Evolutionary conservation across 1,140 invertebrate genomes (phyloP).

Genomic region (Brachionus asplanchnoidis): DNA sequence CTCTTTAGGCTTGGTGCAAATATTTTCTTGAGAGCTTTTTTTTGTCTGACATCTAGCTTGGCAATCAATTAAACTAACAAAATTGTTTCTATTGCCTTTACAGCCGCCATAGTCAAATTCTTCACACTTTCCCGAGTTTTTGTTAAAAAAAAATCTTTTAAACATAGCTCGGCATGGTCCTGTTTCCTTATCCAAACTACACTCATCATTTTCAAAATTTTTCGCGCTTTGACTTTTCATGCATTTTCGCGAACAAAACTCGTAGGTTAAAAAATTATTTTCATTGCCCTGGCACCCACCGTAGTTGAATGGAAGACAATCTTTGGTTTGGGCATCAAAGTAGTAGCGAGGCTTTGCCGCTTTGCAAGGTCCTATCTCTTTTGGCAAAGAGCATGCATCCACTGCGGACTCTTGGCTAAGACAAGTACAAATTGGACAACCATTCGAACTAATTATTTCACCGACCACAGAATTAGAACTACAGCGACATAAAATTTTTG

Average conservation of each 20-base stretch:
- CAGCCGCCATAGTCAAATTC: slow-evolving; percentile 83
- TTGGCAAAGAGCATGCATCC: slow-evolving; percentile 38
- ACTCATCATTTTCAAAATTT: slow-evolving; percentile 61
- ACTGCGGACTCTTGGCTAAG: not conserved
- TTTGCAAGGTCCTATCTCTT: slow-evolving; percentile 41
- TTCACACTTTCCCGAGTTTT: slow-evolving; percentile 61
- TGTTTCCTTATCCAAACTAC: slow-evolving; percentile 63
- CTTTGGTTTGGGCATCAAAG: not conserved
- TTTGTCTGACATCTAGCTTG: slow-evolving; percentile 51
- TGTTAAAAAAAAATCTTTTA: slow-evolving; percentile 49
- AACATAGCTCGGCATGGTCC: slow-evolving; percentile 74
- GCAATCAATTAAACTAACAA: slow-evolving; percentile 74
- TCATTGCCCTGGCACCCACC: slow-evolving; percentile 54
- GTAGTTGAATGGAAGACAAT: slow-evolving; percentile 55
- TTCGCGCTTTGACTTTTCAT: slow-evolving; percentile 67
- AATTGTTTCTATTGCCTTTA: slow-evolving; percentile 80
- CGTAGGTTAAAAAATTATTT: slow-evolving; percentile 46
- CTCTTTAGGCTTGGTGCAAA: slow-evolving; percentile 72
- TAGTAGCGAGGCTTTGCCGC: slow-evolving; percentile 39
- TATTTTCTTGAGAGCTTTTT: slow-evolving; percentile 56
- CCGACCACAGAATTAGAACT: not conserved
- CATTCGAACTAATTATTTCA: not conserved
- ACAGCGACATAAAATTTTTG: not conserved
- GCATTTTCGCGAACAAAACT: slow-evolving; percentile 60
- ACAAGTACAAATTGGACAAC: slow-evolving; percentile 3